Base-by-base conservation (phyloP, 2,888 invertebrate genomes). In the Apamea crenata region DNA sequence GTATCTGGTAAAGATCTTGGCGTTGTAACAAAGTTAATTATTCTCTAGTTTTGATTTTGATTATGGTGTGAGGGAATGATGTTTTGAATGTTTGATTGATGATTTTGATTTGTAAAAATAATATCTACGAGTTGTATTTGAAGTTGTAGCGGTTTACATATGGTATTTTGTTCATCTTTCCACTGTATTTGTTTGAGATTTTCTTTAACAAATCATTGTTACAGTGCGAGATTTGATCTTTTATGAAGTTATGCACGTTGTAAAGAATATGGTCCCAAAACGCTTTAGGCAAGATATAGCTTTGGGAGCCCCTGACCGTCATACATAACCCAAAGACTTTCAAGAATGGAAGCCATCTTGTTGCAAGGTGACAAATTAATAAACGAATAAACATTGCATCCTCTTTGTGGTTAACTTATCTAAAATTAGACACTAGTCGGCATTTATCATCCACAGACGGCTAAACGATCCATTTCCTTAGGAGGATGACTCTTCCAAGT, bases 381-480 rank as follows among this genome's bases (percentile, higher is more conserved):
- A 36, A 63, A 29, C 7, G 50, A 8, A 44, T 18, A 40, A 68
- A 40, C 47, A 44, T 36, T 18, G 21, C 40, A 78, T 71, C 50
- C 56, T 65, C 36, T 29, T 61, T 61, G 44, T 18, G 53, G 53
- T 32, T 7, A 47, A 71, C 66, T 65, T 59, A 61, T 77, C 59
- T 74, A 25, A 82, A 84, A 82, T 71, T 59, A 68, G 66, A 59
- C 50, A 75, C 73, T 72, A 56, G 71, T 78, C 83, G 84, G 82
- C 70, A 66, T 72, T 84, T 69, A 79, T 81, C 74, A 84, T 79
- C 78, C 79, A 81, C 61, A 87, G 84, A 83, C 80, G 74, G 76
- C 65, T 82, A 86, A 89, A 88, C 72, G 80, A 89, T 82, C 73
- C 69, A 78, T 82, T 86, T 89, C 88, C 89, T 88, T 74, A 74